phyloP scores from a whole-genome alignment of 2,113 vertebrate genomes.

The Microcebus tavaratra region DNA sequence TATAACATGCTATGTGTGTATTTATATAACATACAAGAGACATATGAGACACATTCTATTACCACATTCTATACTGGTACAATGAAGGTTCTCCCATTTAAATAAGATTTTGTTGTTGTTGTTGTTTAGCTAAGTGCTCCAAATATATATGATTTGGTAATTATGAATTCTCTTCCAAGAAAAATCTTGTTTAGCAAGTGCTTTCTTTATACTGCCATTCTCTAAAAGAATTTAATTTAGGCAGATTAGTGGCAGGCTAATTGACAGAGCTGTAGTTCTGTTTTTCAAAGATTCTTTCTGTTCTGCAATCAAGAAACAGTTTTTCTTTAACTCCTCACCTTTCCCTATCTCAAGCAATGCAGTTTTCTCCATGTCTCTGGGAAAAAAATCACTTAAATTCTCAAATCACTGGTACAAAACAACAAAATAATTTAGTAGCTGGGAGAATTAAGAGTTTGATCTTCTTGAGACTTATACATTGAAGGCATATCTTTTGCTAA shows the following conservation, averaged over 20 bases:
- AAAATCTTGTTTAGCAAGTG: not conserved
- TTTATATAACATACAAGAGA: not conserved
- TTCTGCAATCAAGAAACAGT: not conserved
- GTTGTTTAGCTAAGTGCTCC: not conserved
- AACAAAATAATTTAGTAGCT: not conserved
- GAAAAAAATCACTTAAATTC: constrained; percentile 19
- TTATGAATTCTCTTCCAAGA: constrained; percentile 21
- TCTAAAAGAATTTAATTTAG: not conserved
- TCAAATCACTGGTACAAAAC: not conserved
- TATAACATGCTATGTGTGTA: not conserved
- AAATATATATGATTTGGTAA: not conserved
- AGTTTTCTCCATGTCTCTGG: not conserved
- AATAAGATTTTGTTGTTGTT: not conserved
- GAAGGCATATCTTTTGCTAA: not conserved
- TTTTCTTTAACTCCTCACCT: not conserved
- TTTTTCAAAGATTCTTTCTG: not conserved
- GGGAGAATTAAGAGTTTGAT: not conserved
- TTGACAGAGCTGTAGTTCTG: not conserved
- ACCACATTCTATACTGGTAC: not conserved
- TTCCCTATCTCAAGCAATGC: not conserved
- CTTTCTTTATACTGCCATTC: not conserved
- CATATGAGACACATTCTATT: not conserved
- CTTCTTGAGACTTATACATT: not conserved
- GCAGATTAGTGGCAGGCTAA: not conserved
- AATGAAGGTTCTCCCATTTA: not conserved